A percentile compares a stretch with the other conserved stretches of the same genome.
Evolutionary conservation across 2,888 invertebrate genomes (phyloP).

Genomic region (Drepana falcataria): DNA sequence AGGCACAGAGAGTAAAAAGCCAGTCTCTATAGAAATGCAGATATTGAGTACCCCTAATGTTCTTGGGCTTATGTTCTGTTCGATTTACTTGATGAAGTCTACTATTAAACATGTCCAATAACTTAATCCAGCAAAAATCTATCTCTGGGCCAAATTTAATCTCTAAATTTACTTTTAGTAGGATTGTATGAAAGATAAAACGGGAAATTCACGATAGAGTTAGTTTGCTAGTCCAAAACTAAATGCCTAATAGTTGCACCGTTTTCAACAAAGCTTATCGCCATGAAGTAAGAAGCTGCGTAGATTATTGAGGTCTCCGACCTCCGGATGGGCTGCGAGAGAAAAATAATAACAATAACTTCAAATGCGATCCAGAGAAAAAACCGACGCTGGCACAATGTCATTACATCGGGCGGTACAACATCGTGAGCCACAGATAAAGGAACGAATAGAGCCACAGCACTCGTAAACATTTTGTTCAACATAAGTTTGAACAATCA

Average conservation of each 20-base stretch:
- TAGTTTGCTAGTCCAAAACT: background rate
- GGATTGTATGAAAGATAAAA: too few relatives aligned
- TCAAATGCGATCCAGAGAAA: slow-evolving; percentile 71
- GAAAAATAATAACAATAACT: slow-evolving; percentile 75
- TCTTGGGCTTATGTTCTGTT: too few relatives aligned
- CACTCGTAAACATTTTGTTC: background rate
- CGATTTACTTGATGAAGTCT: too few relatives aligned
- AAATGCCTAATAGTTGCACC: background rate
- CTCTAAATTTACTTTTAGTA: too few relatives aligned
- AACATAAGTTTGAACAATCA: too few relatives aligned
- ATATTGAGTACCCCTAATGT: too few relatives aligned
- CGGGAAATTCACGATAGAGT: too few relatives aligned
- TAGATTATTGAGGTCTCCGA: slow-evolving; percentile 38
- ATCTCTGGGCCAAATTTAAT: too few relatives aligned
- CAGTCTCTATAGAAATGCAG: too few relatives aligned
- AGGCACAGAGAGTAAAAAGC: too few relatives aligned
- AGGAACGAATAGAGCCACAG: slow-evolving; percentile 25
- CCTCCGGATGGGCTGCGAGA: slow-evolving; percentile 53
- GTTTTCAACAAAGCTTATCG: background rate
- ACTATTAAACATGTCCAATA: too few relatives aligned
- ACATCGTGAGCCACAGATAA: slow-evolving; percentile 56
- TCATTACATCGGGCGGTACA: slow-evolving; percentile 60
- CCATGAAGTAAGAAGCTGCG: background rate
- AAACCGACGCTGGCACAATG: slow-evolving; percentile 64
- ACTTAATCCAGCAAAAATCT: too few relatives aligned